Percentiles rank a stretch among this genome's conserved stretches.
Conservation (phyloP, 1,140 invertebrate species). For the Ruditapes philippinarum region DNA sequence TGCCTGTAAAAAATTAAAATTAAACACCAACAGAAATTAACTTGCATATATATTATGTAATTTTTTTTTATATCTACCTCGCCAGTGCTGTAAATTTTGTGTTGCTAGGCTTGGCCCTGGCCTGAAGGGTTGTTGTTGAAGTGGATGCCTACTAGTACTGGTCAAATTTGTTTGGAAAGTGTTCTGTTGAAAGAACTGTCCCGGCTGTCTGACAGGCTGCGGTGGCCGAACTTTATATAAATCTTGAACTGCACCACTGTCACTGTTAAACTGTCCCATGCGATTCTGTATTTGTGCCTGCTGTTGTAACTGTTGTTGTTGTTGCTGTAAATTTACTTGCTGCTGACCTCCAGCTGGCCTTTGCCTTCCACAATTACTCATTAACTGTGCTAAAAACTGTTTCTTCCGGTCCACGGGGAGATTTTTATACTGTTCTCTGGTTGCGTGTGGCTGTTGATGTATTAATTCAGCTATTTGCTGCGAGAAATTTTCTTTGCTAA, state of each 20-base stretch:
- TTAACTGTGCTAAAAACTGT: conserved; percentile 40
- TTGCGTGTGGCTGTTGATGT: conserved; percentile 29
- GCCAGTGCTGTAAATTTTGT: not conserved
- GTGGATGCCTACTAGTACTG: not conserved
- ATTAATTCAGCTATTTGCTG: conserved; percentile 36
- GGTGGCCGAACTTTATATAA: conserved; percentile 20
- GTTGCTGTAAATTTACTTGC: not conserved
- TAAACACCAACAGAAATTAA: too few species aligned
- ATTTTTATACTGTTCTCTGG: conserved; percentile 42
- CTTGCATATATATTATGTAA: too few species aligned
- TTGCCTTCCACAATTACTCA: not conserved
- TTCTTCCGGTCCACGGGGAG: conserved; percentile 24
- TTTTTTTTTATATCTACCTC: too few species aligned
- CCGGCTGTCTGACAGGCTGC: not conserved
- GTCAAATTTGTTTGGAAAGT: not conserved
- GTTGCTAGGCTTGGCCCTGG: not conserved
- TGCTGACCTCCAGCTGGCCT: too few species aligned
- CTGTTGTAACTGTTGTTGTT: not conserved
- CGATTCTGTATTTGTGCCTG: not conserved
- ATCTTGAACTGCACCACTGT: conserved; percentile 40
- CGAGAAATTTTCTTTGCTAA: conserved; percentile 38
- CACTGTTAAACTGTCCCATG: not conserved
- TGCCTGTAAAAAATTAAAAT: too few species aligned
- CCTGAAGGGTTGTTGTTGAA: conserved; percentile 13
- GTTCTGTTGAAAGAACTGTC: not conserved